These are phyloP conservation scores for Gymnopithys bicolor DNA, from an alignment of 2,797 vertebrate species.

Conservation along the genomic window DNA sequence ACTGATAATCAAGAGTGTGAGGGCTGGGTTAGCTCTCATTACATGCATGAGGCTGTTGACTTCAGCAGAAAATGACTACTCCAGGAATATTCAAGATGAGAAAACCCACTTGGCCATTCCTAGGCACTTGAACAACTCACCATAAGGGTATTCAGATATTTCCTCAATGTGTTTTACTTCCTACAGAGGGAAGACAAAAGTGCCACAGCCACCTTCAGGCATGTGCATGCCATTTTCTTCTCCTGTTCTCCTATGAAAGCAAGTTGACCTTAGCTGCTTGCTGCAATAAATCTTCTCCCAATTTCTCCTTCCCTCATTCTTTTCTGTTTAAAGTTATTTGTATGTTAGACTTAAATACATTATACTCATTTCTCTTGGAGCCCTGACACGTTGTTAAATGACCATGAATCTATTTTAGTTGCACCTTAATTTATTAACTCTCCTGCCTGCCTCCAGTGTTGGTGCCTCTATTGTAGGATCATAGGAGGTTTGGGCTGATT, in stretches of 20 bases:
- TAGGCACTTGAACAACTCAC: not conserved
- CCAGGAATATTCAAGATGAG: not conserved
- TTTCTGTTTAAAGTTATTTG: constrained; percentile 33
- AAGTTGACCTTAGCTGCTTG: not conserved
- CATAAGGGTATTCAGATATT: not conserved
- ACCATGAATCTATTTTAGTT: constrained; percentile 39
- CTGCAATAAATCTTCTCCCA: constrained; percentile 36
- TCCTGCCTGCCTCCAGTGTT: not conserved
- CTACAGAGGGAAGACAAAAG: not conserved
- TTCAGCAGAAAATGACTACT: not conserved
- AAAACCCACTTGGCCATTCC: not conserved
- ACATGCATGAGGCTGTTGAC: fast-evolving
- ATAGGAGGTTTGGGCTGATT: constrained; percentile 20
- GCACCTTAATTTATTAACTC: constrained; percentile 53
- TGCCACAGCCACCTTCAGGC: not conserved
- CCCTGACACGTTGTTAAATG: constrained; percentile 19
- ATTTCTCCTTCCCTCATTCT: constrained; percentile 13
- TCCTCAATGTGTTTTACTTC: not conserved
- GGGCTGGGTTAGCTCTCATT: not conserved
- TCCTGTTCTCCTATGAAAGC: not conserved
- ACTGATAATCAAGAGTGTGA: fast-evolving
- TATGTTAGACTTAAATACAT: constrained; percentile 35
- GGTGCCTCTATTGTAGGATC: not conserved
- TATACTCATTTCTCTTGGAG: constrained; percentile 5
- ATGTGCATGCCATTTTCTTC: fast-evolving